These are phyloP conservation scores for Clarias macrocephalus DNA, from an alignment of 2,113 vertebrate species.

Conservation along the genomic window DNA sequence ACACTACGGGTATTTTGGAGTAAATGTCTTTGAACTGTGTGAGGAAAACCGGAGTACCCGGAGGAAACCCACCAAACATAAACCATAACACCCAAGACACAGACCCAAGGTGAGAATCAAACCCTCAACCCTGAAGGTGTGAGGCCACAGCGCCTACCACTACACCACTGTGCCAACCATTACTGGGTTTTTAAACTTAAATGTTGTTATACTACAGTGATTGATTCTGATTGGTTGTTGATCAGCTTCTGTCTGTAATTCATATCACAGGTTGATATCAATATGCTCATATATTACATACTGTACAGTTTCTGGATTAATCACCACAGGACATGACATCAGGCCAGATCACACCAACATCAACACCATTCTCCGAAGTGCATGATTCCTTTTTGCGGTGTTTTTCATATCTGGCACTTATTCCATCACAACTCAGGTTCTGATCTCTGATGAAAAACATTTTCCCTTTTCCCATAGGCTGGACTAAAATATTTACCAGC, in stretches of 20 bases:
- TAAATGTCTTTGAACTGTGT: too few relatives aligned
- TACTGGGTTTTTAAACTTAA: background rate
- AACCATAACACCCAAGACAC: too few relatives aligned
- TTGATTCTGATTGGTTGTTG: background rate
- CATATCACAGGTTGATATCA: background rate
- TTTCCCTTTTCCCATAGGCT: conserved; percentile 48
- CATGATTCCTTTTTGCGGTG: background rate
- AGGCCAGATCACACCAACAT: background rate
- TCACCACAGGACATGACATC: background rate
- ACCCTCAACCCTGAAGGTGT: too few relatives aligned
- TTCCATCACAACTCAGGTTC: background rate
- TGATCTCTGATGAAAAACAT: background rate
- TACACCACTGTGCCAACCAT: too few relatives aligned
- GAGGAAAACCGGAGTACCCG: too few relatives aligned
- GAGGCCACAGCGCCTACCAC: too few relatives aligned
- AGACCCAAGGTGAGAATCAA: too few relatives aligned
- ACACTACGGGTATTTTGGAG: too few relatives aligned
- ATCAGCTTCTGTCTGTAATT: background rate
- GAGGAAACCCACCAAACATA: too few relatives aligned
- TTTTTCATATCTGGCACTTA: background rate
- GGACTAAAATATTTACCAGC: conserved; percentile 68
- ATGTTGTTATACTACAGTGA: background rate
- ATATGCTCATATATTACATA: too few relatives aligned
- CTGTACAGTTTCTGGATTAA: background rate
- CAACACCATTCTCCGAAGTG: background rate